Evolutionary conservation across 1,140 invertebrate genomes (phyloP), one percentile per base, ranked within the genome.

Genomic region (Fopius arisanus): DNA sequence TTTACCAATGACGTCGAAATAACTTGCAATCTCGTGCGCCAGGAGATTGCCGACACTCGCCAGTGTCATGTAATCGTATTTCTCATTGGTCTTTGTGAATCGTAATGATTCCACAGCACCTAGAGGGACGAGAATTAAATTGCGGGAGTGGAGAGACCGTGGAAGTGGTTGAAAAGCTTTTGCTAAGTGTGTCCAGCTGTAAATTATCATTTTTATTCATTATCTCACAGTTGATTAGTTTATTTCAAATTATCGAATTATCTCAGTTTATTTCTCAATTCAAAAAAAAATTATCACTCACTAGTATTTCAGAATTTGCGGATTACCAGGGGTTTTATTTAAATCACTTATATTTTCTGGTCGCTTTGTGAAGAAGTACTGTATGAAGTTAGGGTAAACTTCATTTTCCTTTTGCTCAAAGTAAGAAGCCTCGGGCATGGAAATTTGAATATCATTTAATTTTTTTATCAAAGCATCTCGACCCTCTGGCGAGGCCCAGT

Each of bases 1-100:
- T 43, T 72, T 81, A 83, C 81, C 82, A 70, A 72, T 82, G 23
- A 73, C 43, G 29, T 82, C 82, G 14, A 84, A 84, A 19, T 81
- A 77, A 77, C 79, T 77, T 48, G 80, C 76, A 23, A 83, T 84
- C 65, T 83, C 78, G 41, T 77, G 80, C 29, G 78, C 80, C 74
- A 84, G 78, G n/a, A 78, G 66, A 71, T 72, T 80, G 9, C 82
- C 82, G 41, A 83, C 54, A 5, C 70, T 83, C 6, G 79, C 80
- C 9, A 80, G 12, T 37, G 19, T 62, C 19, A 78, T 37, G 65
- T 83, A 81, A 70, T 81, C 66, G n/a, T 79, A 76, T 2, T 16
- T 23, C 54, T 77, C 63, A 0, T 75, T 5, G 4, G 74, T 77
- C 43, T 73, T 28, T 16, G 31, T 14, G 5, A 70, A 62, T 4